Evolutionary conservation across 2,888 invertebrate genomes (phyloP), one percentile per base, ranked within the genome.

Genomic region (Lasioglossum leucozonium): DNA sequence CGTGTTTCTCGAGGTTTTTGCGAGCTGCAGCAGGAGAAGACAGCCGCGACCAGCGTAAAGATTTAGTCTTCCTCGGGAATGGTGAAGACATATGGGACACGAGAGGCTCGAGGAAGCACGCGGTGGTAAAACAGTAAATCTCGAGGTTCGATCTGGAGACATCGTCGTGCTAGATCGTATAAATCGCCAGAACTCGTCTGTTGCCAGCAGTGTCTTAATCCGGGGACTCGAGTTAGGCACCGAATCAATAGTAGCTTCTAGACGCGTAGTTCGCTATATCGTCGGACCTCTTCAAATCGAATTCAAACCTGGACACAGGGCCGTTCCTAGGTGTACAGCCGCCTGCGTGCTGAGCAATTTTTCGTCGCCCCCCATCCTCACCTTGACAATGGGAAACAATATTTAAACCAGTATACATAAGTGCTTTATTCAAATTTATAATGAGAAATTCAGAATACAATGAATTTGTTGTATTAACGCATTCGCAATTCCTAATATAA

Each of bases 141-240:
- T 69, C 69, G 69, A 34, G 69, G 4, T 37, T 69, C 37, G 37
- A 69, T 40, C 69, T 69, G 37, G 69, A 69, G 37, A n/a, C 69
- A 40, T 40, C 37, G 69, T 11, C 22, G 37, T 34, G 22, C 69
- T 22, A 30, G 69, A 40, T 69, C 34, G 37, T 34, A 37, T 37
- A 69, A 69, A 69, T 40, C 22, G 37, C 18, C 34, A 65, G 65
- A 34, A 58, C 26, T 58, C 58, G 58, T 30, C 65, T 34, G 65
- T 65, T 65, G 65, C 65, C 65, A 65, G 34, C 65, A 18, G 65
- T 65, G 65, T 65, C 65, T 65, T 65, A 65, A 65, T 65, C 65
- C 65, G 34, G 65, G 65, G 65, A 18, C 65, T 18, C 34, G 34
- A 34, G 65, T 34, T 65, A 34, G 65, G 30, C 34, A 34, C 65